These are phyloP conservation scores for Hyles vespertilio DNA, from an alignment of 1,140 invertebrate genomes.

Conservation along the genomic window DNA sequence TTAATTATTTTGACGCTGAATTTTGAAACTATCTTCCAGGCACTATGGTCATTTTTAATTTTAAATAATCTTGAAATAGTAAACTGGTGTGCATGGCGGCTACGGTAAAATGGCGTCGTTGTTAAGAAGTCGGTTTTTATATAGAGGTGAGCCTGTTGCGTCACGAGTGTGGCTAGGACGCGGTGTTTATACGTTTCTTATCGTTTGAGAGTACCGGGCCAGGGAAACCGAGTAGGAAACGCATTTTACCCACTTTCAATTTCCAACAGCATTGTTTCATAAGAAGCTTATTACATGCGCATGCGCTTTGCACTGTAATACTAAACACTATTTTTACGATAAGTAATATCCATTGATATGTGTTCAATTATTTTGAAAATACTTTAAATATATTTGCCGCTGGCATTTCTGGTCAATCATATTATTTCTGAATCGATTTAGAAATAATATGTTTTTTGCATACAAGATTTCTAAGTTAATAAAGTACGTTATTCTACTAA, in stretches of 20 bases:
- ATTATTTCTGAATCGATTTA: no score
- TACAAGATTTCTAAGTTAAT: no score
- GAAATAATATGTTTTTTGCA: no score
- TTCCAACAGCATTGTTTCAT: slow-evolving; percentile 16
- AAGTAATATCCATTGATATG: no score
- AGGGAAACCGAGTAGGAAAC: slow-evolving; percentile 14
- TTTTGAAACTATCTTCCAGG: not conserved
- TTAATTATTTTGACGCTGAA: slow-evolving; percentile 1
- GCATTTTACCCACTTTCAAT: slow-evolving; percentile 21
- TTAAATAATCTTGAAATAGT: slow-evolving; percentile 7
- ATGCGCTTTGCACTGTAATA: not conserved
- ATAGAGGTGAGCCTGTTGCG: slow-evolving; percentile 65
- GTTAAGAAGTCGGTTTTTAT: slow-evolving; percentile 48
- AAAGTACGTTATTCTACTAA: no score
- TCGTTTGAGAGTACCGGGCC: slow-evolving; percentile 29
- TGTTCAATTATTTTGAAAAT: no score
- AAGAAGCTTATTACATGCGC: not conserved
- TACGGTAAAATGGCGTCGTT: slow-evolving; percentile 58
- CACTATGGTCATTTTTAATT: not conserved
- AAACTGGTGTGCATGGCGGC: slow-evolving; percentile 39
- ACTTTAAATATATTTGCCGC: no score
- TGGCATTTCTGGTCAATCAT: no score
- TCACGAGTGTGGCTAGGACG: slow-evolving; percentile 58
- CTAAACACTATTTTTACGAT: no score
- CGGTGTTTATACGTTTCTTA: slow-evolving; percentile 41